These are phyloP conservation scores for Mythimna impura DNA, from an alignment of 2,888 invertebrate species.

Conservation along the genomic window DNA sequence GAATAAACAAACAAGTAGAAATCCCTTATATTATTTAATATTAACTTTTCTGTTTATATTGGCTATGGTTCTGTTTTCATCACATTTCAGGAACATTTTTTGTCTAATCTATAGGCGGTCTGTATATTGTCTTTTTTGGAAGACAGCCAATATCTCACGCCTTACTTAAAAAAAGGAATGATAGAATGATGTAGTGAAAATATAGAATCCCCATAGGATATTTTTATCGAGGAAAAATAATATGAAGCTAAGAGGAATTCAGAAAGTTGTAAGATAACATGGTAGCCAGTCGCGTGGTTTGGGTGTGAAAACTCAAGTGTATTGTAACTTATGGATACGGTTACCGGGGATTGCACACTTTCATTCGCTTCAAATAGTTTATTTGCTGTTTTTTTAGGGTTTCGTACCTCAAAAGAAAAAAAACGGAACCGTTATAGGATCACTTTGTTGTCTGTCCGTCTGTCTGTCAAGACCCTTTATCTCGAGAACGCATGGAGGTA, in stretches of 20 bases:
- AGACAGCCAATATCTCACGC: conserved; percentile 4
- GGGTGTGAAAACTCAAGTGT: conserved; percentile 50
- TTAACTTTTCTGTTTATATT: conserved; percentile 12
- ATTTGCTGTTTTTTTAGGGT: too few relatives aligned
- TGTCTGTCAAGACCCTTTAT: too few relatives aligned
- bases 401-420: too few relatives aligned
- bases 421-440: too few relatives aligned
- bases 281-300: conserved; percentile 8
- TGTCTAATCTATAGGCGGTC: not conserved
- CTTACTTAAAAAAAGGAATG: not conserved
- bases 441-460: too few relatives aligned
- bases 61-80: not conserved
- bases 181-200: conserved; percentile 18
- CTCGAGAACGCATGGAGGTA: too few relatives aligned
- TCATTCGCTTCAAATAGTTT: not conserved
- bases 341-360: conserved; percentile 27
- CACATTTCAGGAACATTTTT: not conserved
- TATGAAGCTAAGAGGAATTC: conserved; percentile 20
- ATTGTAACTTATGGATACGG: conserved; percentile 47
- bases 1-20: conserved; percentile 16
- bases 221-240: conserved; percentile 33
- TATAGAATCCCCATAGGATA: conserved; percentile 4
- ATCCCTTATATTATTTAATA: conserved; percentile 3
- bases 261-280: conserved; percentile 31
- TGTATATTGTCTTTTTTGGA: conserved; percentile 23